Evolutionary conservation across 2,797 vertebrate genomes (phyloP).

Genomic region (Sebastes vulpes): DNA sequence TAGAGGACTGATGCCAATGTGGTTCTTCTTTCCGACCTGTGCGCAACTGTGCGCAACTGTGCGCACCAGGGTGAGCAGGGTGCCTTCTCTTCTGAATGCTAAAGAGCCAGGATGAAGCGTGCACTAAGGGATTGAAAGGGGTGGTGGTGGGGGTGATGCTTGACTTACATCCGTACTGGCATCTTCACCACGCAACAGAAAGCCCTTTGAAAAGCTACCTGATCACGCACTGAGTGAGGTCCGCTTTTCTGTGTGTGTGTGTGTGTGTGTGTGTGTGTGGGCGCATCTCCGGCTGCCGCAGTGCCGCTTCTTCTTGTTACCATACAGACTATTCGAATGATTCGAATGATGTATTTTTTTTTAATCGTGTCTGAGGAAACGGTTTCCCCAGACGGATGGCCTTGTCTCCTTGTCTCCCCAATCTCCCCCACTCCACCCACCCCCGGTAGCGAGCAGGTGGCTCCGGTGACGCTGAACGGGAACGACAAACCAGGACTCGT

Average conservation of each 20-base stretch:
- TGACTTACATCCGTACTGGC: slow-evolving; percentile 59
- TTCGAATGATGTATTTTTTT: not conserved
- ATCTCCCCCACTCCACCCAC: not conserved
- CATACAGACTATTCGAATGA: not conserved
- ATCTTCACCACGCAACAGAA: slow-evolving; percentile 58
- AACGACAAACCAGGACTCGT: slow-evolving; percentile 66
- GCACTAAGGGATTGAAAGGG: slow-evolving; percentile 15
- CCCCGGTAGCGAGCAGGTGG: slow-evolving; percentile 75
- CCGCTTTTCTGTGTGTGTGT: slow-evolving; percentile 2
- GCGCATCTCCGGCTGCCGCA: slow-evolving; percentile 60
- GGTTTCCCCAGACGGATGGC: slow-evolving; percentile 20
- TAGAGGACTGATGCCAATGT: slow-evolving; percentile 24
- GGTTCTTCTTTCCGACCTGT: not conserved
- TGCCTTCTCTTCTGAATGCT: slow-evolving; percentile 72
- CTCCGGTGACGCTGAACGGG: slow-evolving; percentile 68
- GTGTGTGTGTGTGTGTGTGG: too few species aligned
- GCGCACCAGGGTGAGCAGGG: slow-evolving; percentile 56
- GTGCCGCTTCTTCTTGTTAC: slow-evolving; percentile 47
- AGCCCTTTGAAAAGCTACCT: slow-evolving; percentile 65
- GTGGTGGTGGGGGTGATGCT: not conserved
- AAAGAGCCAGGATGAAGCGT: slow-evolving; percentile 71
- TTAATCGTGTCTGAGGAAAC: not conserved
- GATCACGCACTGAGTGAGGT: slow-evolving; percentile 47
- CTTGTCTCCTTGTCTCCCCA: not conserved
- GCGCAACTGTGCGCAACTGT: slow-evolving; percentile 52